Evolutionary conservation across 2,113 vertebrate species (phyloP), one percentile per base, ranked within the genome.

Genomic region (Myiozetetes cayanensis): DNA sequence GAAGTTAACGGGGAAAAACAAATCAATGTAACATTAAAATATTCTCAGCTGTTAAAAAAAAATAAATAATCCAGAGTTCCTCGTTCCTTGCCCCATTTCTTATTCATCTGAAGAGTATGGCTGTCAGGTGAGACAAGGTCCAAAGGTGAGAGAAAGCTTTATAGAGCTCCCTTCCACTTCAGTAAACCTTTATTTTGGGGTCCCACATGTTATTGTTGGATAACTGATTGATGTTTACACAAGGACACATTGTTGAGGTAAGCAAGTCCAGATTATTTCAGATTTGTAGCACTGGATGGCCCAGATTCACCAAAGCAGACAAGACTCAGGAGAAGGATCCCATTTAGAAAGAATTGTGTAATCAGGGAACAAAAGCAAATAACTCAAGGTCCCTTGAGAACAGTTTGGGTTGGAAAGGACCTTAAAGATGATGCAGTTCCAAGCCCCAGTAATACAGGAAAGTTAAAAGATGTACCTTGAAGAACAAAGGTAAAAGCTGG

Each of bases 401-500:
- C 28, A 8, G 35, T 24, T 56, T 63, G 35, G 31, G 22, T 53
- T 56, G 49, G 41, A 76, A 62, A 12, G 31, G 41, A 63, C 24
- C 49, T 47, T 43, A 47, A 63, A 63, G 24, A 28, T 23, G 17
- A 56, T 41, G 30, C 41, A 55, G 14, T 28, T 82, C 30, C 52
- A 31, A 47, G 17, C 39, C 5, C 1, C 8, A 82, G 8, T 33
- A 75, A 65, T 7, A 66, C 43, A 46, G 46, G 16, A 63, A 15
- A 89, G 62, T 43, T 56, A 47, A 92, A 95, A 46, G 30, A 31
- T 5, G 12, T 96, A 99, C 99, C 98, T 99, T 99, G 96, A 99
- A 99, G 90, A 99, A 99, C 85, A 99, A 98, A 13, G 99, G 99
- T 52, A 99, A 97, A 71, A 99, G 97, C 66, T 98, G 98, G 21